These are phyloP conservation scores for Notospermus geniculatus DNA, from an alignment of 1,140 invertebrate species.

Conservation along the genomic window DNA sequence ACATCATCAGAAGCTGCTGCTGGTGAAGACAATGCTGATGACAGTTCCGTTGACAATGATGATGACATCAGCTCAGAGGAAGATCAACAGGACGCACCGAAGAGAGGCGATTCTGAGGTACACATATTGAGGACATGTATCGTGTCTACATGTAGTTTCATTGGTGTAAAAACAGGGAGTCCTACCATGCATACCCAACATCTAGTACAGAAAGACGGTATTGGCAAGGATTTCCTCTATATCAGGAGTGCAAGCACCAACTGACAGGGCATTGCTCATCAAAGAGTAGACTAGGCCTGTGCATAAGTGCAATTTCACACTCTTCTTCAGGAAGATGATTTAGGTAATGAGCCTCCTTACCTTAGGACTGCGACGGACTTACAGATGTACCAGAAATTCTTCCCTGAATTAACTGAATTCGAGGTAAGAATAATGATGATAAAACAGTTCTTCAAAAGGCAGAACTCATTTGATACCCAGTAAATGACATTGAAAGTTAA, in stretches of 20 bases:
- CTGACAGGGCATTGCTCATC: too few relatives aligned
- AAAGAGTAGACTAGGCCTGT: too few relatives aligned
- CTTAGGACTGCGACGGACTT: conserved; percentile 43
- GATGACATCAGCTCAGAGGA: conserved; percentile 54
- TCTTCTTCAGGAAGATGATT: conserved; percentile 20
- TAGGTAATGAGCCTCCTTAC: conserved; percentile 26
- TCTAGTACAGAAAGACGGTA: too few relatives aligned
- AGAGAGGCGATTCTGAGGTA: conserved; percentile 11
- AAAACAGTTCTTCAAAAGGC: too few relatives aligned
- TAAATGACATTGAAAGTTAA: too few relatives aligned
- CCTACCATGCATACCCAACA: too few relatives aligned
- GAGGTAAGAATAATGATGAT: conserved; percentile 34
- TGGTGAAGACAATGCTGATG: conserved; percentile 37
- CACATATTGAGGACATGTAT: not conserved
- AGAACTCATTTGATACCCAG: too few relatives aligned
- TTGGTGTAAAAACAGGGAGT: too few relatives aligned
- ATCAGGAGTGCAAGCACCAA: too few relatives aligned
- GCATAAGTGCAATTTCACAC: too few relatives aligned
- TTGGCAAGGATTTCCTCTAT: too few relatives aligned
- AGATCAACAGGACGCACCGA: conserved; percentile 23
- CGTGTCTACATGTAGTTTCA: too few relatives aligned
- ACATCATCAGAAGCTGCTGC: not conserved
- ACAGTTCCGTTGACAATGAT: conserved; percentile 52
- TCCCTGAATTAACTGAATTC: conserved; percentile 48
- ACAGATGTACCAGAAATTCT: conserved; percentile 46